A percentile compares a stretch with the other conserved stretches of the same genome.
phyloP scores from a whole-genome alignment of 2,888 invertebrate genomes.

The Pristionchus maxplancki region DNA sequence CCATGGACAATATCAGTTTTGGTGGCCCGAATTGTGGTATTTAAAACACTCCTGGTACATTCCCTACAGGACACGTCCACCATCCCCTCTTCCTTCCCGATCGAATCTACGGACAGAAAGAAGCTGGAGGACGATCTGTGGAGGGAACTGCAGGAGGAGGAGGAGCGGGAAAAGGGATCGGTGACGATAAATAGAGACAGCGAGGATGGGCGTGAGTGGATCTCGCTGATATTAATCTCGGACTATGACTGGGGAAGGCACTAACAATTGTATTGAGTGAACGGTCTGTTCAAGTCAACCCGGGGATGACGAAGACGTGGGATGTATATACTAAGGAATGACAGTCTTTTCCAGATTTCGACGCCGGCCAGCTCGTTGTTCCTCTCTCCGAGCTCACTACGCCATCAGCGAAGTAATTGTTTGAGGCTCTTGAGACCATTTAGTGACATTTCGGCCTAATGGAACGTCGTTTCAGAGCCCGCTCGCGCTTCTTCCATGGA shows the following conservation, averaged over 20 bases:
- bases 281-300: no score
- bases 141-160: conserved; percentile 41
- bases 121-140: conserved; percentile 38
- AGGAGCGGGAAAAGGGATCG: neutral
- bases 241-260: no score
- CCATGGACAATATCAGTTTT: no score
- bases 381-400: conserved; percentile 1
- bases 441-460: no score
- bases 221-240: no score
- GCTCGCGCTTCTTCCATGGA: conserved; percentile 31
- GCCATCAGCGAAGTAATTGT: neutral
- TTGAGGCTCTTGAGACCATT: no score
- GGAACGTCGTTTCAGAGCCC: conserved; percentile 1
- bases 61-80: neutral
- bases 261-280: neutral
- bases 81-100: conserved; percentile 28
- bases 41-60: no score
- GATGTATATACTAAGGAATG: no score
- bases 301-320: no score
- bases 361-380: conserved; percentile 23
- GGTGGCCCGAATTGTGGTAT: neutral
- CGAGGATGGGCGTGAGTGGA: neutral
- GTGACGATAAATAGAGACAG: neutral
- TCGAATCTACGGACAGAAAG: neutral
- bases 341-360: neutral